Conservation (phyloP, 2,113 vertebrate species). For the Pseudonaja textilis region DNA sequence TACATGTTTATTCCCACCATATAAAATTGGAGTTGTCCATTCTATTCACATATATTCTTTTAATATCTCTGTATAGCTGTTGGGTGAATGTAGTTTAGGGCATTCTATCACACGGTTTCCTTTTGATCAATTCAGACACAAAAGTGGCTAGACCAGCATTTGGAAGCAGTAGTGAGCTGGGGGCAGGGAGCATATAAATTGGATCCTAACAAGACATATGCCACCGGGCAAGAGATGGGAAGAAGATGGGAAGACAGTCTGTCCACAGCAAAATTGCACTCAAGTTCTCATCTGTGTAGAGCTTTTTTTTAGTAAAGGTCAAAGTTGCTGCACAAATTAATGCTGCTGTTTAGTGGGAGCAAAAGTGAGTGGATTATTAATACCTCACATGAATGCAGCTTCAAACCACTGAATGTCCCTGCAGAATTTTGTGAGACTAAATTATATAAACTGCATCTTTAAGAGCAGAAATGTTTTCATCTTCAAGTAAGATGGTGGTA, state of each 20-base stretch:
- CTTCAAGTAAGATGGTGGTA: background rate
- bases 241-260: background rate
- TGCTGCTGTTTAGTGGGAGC: background rate
- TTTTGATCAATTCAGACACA: background rate
- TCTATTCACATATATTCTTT: background rate
- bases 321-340: background rate
- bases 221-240: background rate
- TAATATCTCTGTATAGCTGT: background rate
- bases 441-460: background rate
- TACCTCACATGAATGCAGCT: background rate
- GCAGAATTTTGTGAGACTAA: background rate
- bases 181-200: background rate
- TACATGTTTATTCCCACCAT: background rate
- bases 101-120: background rate
- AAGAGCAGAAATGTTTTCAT: background rate
- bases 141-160: background rate
- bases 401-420: background rate
- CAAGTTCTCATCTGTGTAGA: background rate
- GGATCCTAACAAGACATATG: background rate
- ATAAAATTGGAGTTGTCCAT: background rate
- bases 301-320: background rate
- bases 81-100: background rate
- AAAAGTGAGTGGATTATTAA: background rate
- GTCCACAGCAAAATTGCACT: background rate
- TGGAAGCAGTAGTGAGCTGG: background rate